Conservation (phyloP, 2,888 invertebrate genomes). For the Agelastica alni region DNA sequence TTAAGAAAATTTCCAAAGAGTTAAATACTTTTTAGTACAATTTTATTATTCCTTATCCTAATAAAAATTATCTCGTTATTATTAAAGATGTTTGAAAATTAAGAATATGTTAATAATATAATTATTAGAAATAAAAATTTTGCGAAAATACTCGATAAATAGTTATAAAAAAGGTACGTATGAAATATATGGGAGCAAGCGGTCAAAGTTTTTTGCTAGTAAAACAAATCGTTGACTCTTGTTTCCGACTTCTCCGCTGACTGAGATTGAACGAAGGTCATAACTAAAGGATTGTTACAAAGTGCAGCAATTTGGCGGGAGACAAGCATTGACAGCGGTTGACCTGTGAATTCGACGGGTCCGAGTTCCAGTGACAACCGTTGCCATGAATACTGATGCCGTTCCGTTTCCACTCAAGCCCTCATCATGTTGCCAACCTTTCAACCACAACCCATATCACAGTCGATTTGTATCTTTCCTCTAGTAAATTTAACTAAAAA, state of each 20-base stretch:
- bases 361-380: conserved; percentile 44
- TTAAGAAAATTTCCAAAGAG: too few species aligned
- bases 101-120: too few species aligned
- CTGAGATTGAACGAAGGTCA: conserved; percentile 35
- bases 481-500: neutral
- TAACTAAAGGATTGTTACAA: conserved; percentile 38
- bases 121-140: too few species aligned
- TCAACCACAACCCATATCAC: conserved; percentile 42
- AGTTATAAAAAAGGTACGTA: too few species aligned
- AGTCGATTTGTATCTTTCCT: conserved; percentile 48
- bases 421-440: conserved; percentile 43
- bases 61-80: too few species aligned
- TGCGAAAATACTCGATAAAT: too few species aligned
- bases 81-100: too few species aligned
- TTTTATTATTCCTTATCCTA: too few species aligned
- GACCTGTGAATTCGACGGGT: conserved; percentile 48
- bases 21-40: too few species aligned
- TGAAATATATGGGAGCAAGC: neutral
- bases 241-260: conserved; percentile 21
- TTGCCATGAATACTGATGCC: conserved; percentile 52
- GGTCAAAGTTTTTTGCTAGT: conserved; percentile 2
- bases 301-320: conserved; percentile 43
- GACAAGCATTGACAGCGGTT: conserved; percentile 53
- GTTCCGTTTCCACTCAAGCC: conserved; percentile 35
- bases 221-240: conserved; percentile 21